Conservation (phyloP, 2,113 vertebrate genomes). For the Nymphicus hollandicus region DNA sequence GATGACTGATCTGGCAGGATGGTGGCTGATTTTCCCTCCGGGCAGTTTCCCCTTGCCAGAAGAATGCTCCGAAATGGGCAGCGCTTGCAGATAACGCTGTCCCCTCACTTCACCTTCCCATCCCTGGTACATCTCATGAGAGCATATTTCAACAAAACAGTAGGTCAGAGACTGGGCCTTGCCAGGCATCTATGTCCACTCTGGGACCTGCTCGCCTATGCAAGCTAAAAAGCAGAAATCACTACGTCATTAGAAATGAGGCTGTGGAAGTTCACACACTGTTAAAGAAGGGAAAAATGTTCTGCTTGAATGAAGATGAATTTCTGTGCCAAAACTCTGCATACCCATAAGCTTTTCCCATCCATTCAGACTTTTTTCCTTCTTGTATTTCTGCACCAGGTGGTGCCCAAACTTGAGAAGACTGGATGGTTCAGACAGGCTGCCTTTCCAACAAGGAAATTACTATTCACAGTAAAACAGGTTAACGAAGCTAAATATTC, state of each 20-base stretch:
- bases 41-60: neutral
- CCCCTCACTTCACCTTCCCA: neutral
- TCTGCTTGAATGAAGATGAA: neutral
- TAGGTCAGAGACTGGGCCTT: neutral
- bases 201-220: neutral
- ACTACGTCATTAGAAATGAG: neutral
- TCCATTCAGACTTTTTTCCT: neutral
- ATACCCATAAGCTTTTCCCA: neutral
- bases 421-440: neutral
- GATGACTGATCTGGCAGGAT: neutral
- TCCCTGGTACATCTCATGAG: neutral
- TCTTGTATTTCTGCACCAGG: neutral
- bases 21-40: neutral
- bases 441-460: neutral
- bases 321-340: neutral
- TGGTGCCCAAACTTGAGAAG: neutral
- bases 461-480: neutral
- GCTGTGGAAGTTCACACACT: neutral
- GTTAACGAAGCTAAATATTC: neutral
- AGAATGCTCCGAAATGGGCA: neutral
- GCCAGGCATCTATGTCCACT: neutral
- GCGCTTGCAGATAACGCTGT: neutral
- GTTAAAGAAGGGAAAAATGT: neutral
- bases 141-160: neutral
- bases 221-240: neutral